These are phyloP conservation scores for Cydia fagiglandana DNA, from an alignment of 1,140 invertebrate species.

Conservation along the genomic window DNA sequence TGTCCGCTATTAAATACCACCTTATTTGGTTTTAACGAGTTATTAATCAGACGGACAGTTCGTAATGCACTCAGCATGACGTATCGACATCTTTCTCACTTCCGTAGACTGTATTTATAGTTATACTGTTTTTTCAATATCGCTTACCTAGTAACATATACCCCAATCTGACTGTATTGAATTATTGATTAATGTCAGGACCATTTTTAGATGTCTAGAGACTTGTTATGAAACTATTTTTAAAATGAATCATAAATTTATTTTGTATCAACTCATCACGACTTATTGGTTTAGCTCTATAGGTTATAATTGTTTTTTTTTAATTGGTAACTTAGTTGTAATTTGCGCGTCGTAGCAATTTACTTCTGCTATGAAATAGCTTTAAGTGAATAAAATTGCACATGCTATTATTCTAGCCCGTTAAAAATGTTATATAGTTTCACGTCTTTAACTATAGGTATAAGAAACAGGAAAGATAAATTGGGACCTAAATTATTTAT, in stretches of 20 bases:
- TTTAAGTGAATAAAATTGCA: no score
- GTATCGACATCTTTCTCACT: slow-evolving; percentile 23
- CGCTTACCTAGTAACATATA: background rate
- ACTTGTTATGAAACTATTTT: background rate
- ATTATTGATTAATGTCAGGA: slow-evolving; percentile 14
- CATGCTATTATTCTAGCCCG: no score
- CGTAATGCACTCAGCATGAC: slow-evolving; percentile 37
- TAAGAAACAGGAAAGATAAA: no score
- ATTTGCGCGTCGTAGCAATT: no score
- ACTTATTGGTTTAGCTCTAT: no score
- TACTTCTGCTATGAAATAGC: no score
- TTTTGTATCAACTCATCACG: background rate
- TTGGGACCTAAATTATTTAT: no score
- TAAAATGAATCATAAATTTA: slow-evolving; percentile 15
- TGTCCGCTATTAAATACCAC: slow-evolving; percentile 51
- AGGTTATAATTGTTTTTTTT: no score
- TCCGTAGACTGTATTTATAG: background rate
- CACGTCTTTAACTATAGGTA: no score
- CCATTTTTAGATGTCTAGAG: background rate
- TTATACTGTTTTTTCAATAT: background rate
- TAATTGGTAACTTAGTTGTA: no score
- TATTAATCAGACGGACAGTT: slow-evolving; percentile 42
- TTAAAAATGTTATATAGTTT: no score
- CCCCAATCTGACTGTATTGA: background rate
- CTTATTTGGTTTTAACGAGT: slow-evolving; percentile 52